A percentile compares a stretch with the other conserved stretches of the same genome.
Evolutionary conservation across 2,888 invertebrate species (phyloP).

Genomic region (Limnephilus auricula): DNA sequence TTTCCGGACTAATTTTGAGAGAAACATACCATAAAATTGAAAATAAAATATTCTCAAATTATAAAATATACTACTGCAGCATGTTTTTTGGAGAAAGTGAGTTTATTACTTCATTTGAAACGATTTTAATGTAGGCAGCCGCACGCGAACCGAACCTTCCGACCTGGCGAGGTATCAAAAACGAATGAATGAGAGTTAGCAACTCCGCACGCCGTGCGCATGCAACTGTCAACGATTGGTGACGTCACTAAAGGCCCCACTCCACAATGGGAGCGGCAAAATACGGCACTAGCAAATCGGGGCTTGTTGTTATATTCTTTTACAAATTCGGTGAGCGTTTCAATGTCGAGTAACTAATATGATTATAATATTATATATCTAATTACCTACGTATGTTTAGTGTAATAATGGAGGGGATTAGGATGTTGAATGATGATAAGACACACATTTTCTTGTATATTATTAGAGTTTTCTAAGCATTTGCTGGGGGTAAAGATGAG

Average conservation of each 20-base stretch:
- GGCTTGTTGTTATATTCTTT: conserved; percentile 13
- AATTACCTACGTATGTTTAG: background rate
- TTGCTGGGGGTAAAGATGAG: too few species aligned
- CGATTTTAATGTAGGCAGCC: conserved; percentile 47
- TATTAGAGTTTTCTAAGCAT: too few species aligned
- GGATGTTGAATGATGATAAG: background rate
- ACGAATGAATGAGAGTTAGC: conserved; percentile 58
- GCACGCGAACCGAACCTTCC: conserved; percentile 50
- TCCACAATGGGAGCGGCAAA: background rate
- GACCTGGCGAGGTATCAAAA: conserved; percentile 54
- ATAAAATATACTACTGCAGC: conserved; percentile 34
- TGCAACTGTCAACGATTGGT: conserved; percentile 64
- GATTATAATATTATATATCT: background rate
- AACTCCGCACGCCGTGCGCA: conserved; percentile 53
- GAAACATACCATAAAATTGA: conserved; percentile 53
- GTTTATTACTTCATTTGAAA: conserved; percentile 46
- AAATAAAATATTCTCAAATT: conserved; percentile 21
- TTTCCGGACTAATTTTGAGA: conserved; percentile 46
- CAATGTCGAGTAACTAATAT: background rate
- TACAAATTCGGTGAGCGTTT: background rate
- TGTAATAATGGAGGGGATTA: background rate
- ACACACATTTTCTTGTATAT: too few species aligned
- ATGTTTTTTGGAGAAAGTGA: conserved; percentile 48
- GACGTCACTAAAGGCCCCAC: conserved; percentile 57
- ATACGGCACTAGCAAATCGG: conserved; percentile 7